Evolutionary conservation across 2,113 vertebrate genomes (phyloP).

Genomic region (Rallus limicola): DNA sequence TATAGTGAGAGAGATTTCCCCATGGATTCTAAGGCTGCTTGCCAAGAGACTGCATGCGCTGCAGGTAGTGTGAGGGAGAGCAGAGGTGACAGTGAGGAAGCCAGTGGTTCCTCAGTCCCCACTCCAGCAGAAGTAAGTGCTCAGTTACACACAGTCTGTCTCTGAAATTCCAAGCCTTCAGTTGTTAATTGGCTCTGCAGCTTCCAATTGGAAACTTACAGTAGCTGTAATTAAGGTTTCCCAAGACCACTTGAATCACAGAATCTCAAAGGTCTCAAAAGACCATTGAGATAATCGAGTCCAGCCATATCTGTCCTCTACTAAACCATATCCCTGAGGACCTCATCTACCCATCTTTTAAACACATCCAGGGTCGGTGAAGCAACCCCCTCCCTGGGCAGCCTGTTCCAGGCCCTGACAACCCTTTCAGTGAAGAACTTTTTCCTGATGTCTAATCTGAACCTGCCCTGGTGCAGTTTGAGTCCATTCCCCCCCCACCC

Average conservation of each 20-base stretch:
- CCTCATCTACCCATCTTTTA: no score
- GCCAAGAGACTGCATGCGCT: neutral
- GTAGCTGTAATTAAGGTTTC: neutral
- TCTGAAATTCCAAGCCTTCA: neutral
- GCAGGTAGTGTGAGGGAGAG: constrained; percentile 69
- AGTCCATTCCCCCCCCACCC: no score
- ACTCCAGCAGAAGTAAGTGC: constrained; percentile 79
- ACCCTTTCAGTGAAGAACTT: no score
- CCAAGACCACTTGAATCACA: neutral
- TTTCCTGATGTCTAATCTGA: no score
- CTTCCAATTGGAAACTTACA: neutral
- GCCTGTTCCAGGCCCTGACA: no score
- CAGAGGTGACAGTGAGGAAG: constrained; percentile 74
- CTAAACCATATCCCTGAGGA: no score
- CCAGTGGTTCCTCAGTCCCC: constrained; percentile 72
- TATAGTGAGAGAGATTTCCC: constrained; percentile 57
- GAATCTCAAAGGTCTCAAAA: no score
- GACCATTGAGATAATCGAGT: no score
- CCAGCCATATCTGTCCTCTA: no score
- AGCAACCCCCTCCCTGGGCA: no score
- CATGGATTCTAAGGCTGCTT: neutral
- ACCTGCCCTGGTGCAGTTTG: no score
- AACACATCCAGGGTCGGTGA: no score
- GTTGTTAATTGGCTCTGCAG: neutral
- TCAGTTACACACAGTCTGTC: neutral